Conservation (phyloP, 2,113 vertebrate species). For the Xenopus laevis region DNA sequence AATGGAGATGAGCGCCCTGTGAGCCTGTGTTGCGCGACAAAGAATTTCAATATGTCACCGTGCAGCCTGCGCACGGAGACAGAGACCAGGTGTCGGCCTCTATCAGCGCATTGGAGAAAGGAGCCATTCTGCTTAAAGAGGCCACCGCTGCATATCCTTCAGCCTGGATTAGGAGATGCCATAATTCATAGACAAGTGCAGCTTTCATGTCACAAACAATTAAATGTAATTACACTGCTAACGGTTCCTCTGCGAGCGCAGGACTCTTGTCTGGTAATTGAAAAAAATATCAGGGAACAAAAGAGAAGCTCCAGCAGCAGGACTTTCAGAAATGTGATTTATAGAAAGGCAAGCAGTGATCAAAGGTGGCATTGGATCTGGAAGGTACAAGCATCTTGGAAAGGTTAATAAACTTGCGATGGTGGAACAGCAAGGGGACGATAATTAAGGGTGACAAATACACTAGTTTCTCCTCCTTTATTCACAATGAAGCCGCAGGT, state of each 20-base stretch:
- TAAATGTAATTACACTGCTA: conserved; percentile 11
- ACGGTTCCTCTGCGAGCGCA: not conserved
- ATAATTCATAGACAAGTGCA: not conserved
- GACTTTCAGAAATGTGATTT: too few species aligned
- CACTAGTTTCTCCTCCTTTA: too few species aligned
- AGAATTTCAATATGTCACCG: not conserved
- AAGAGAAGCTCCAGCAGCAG: not conserved
- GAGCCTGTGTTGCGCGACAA: not conserved
- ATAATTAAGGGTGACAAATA: too few species aligned
- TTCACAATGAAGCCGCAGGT: too few species aligned
- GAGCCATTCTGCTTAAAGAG: not conserved
- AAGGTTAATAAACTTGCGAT: too few species aligned
- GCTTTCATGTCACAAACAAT: conserved; percentile 14
- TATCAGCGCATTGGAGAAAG: not conserved
- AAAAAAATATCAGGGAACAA: conserved; percentile 21
- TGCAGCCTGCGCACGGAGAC: not conserved
- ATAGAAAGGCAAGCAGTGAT: too few species aligned
- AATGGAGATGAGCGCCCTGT: not conserved
- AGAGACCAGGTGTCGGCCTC: not conserved
- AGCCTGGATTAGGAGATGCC: conserved; percentile 18
- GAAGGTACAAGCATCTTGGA: not conserved
- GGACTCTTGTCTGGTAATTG: conserved; percentile 11
- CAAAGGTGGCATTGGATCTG: too few species aligned
- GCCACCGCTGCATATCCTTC: not conserved
- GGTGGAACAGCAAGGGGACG: too few species aligned